phyloP scores from a whole-genome alignment of 2,113 vertebrate species.

The Amblyornis subalaris region DNA sequence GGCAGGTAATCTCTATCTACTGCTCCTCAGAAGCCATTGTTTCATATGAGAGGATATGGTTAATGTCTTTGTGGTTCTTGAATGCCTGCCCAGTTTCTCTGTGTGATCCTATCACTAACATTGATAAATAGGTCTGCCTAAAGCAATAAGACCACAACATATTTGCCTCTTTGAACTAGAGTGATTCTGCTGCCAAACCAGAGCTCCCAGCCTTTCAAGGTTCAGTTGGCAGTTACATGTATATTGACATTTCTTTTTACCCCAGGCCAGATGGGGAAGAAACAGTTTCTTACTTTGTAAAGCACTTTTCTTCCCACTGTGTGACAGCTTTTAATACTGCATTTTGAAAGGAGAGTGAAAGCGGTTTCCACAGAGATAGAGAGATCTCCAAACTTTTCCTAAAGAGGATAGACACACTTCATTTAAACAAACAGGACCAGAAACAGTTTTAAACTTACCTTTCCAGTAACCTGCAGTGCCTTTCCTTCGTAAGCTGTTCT shows the following conservation, averaged over 20 bases:
- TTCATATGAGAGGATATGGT: background rate
- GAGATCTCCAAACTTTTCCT: background rate
- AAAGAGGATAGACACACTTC: background rate
- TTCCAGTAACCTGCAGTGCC: background rate
- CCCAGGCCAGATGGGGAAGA: background rate
- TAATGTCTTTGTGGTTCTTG: conserved; percentile 8
- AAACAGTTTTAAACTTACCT: background rate
- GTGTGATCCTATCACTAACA: background rate
- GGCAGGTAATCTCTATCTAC: background rate
- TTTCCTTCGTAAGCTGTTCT: background rate
- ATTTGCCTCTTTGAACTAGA: conserved; percentile 36
- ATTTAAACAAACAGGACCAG: background rate
- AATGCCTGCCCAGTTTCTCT: background rate
- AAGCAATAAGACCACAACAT: conserved; percentile 23
- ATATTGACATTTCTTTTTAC: conserved; percentile 47
- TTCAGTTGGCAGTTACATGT: conserved; percentile 31
- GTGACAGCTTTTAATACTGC: background rate
- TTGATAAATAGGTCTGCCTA: conserved; percentile 46
- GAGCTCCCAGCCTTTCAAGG: background rate
- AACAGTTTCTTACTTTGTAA: background rate
- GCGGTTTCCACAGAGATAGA: background rate
- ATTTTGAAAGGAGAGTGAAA: background rate
- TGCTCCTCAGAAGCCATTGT: background rate
- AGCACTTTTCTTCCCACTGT: background rate
- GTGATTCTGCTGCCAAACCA: conserved; percentile 34